Evolutionary conservation across 2,888 invertebrate species (phyloP), one percentile per base, ranked within the genome.

Genomic region (Pycnomerus fuliginosus): DNA sequence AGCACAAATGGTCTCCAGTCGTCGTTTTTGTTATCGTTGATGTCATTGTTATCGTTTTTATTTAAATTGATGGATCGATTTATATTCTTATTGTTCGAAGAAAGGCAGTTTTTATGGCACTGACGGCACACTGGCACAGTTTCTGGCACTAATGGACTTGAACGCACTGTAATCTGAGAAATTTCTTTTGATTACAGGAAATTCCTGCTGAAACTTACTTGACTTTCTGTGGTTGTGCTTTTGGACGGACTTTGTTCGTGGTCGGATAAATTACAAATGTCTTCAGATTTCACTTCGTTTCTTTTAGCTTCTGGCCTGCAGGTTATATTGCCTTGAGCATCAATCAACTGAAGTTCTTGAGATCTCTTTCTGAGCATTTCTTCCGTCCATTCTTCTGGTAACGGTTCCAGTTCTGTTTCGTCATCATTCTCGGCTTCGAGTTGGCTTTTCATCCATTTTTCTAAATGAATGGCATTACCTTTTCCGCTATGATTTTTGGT

Each of bases 381-480:
- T 35, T 83, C 77, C 22, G 85, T 85, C 87, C 87, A 87, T 68
- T 73, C 77, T 72, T 82, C 82, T 64, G 78, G 76, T 30, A 79
- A 76, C 2, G 77, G 73, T 64, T 81, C 80, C 8, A 70, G 66
- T 22, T 71, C 72, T 0, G 73, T 64, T 11, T 69, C 68, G 55
- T 34, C 53, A 7, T 43, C 40, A 12, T 34, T 46, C 30, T 34
- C 56, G 23, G 78, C 75, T 52, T 84, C 84, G 33, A 87, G 76
- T 47, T 87, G 80, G 2, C 85, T 84, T 44, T 85, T 85, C 84
- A 88, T 87, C 88, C 88, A 88, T 60, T 85, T 81, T 52, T 87
- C 86, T 52, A 88, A 73, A 59, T 87, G 87, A 32, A 86, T 68
- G 1, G 86, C 85, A 40, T 84, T 85, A 10, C 85, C 85, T 66